These are phyloP conservation scores for Apostichopus californicus DNA, from an alignment of 35 echinoderm and acorn worm genomes.

Conservation along the genomic window DNA sequence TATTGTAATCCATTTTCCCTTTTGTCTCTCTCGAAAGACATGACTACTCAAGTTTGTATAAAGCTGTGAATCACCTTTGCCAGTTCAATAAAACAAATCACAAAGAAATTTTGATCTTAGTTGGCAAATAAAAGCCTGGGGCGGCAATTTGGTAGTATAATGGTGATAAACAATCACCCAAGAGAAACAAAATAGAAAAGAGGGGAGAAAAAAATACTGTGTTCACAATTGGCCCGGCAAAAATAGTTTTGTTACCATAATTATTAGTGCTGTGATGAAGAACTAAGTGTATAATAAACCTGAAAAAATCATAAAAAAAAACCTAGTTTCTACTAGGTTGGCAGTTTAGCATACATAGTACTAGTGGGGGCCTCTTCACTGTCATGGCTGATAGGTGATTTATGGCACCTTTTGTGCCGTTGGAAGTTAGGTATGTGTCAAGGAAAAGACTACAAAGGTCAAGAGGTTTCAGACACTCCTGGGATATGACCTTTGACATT, in stretches of 20 bases:
- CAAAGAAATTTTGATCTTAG: background rate
- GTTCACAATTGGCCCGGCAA: background rate
- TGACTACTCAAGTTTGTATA: background rate
- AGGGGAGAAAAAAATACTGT: background rate
- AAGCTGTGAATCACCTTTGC: background rate
- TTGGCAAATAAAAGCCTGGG: background rate
- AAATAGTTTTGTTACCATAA: conserved; percentile 46
- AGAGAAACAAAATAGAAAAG: no score
- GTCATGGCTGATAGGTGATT: background rate
- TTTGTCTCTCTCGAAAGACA: no score
- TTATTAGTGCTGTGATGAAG: conserved; percentile 27
- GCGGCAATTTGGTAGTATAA: conserved; percentile 1
- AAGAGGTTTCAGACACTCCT: conserved; percentile 28
- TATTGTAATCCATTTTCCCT: no score
- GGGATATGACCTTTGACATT: conserved; percentile 37
- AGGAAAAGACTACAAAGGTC: conserved; percentile 2
- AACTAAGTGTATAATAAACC: conserved; percentile 15
- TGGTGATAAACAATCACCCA: background rate
- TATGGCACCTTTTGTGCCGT: conserved; percentile 35
- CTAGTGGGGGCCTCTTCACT: background rate
- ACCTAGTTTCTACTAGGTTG: background rate
- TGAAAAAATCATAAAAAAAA: conserved; percentile 18
- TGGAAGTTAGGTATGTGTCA: conserved; percentile 40
- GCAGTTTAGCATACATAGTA: background rate
- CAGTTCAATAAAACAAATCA: conserved; percentile 6